Conservation (phyloP, 53 echinoderm and acorn worm genomes). For the Paelopatides confundens region DNA sequence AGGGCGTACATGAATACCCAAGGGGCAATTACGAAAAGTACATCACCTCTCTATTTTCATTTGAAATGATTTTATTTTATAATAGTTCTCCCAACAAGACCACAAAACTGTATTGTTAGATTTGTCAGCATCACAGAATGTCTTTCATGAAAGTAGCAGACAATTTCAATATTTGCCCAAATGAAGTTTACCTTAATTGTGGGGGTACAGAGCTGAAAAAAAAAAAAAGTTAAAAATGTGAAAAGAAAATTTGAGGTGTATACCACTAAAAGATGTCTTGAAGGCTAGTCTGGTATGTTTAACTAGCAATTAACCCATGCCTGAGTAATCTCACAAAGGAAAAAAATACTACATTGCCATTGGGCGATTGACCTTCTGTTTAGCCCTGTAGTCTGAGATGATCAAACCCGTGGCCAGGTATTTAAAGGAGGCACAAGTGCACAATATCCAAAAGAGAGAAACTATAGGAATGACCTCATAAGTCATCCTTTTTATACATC, state of each 20-base stretch:
- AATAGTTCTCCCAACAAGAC: background rate
- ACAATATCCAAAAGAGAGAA: background rate
- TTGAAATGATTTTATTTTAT: background rate
- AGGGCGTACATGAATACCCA: background rate
- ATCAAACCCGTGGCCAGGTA: background rate
- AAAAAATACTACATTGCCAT: background rate
- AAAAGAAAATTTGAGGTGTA: slow-evolving; percentile 21
- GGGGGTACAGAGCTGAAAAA: background rate
- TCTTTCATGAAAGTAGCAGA: background rate
- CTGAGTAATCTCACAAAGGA: slow-evolving; percentile 7
- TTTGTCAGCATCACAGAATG: no score
- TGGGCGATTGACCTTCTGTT: slow-evolving; percentile 10
- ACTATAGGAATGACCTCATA: background rate
- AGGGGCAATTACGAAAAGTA: background rate
- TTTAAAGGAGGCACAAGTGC: background rate
- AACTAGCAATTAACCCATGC: slow-evolving; percentile 21
- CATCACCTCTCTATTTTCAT: background rate
- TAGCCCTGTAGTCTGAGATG: slow-evolving; percentile 14
- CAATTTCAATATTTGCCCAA: slow-evolving; percentile 28
- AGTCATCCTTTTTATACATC: background rate
- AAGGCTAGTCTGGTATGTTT: slow-evolving; percentile 20
- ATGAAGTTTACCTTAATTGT: background rate
- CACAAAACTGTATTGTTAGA: no score
- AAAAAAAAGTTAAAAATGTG: background rate
- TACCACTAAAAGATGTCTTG: background rate